phyloP scores from a whole-genome alignment of 2,113 vertebrate genomes.

The Spea bombifrons region DNA sequence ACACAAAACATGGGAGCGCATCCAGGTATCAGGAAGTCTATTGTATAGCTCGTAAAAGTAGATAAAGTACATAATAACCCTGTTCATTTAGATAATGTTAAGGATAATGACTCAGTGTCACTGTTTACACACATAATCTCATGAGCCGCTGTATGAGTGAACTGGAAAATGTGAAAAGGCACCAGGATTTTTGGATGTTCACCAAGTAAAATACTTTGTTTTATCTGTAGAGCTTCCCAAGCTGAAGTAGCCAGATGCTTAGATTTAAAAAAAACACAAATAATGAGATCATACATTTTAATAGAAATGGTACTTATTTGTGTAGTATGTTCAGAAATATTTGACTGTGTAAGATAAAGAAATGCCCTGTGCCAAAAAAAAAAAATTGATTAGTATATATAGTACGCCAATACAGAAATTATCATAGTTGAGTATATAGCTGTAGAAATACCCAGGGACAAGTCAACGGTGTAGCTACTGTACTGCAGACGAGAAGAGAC shows the following conservation, averaged over 20 bases:
- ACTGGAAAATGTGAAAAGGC: background rate
- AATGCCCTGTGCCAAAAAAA: background rate
- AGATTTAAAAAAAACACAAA: background rate
- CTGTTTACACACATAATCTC: constrained; percentile 41
- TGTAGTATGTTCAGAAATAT: no score
- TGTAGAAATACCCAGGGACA: no score
- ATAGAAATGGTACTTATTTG: no score
- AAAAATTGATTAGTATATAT: background rate
- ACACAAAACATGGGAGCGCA: background rate
- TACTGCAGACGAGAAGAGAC: no score
- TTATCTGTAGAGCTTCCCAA: background rate
- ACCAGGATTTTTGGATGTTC: constrained; percentile 6
- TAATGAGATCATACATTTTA: background rate
- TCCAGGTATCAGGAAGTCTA: constrained; percentile 24
- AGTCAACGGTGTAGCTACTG: no score
- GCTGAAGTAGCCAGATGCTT: background rate
- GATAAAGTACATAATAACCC: constrained; percentile 12
- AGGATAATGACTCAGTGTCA: constrained; percentile 34
- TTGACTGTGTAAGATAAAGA: background rate
- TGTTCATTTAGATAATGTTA: constrained; percentile 15
- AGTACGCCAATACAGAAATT: no score
- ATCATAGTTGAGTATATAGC: no score
- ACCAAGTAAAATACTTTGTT: constrained; percentile 16
- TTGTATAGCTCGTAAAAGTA: constrained; percentile 17
- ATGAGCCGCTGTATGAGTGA: constrained; percentile 19